Evolutionary conservation across 2,888 invertebrate species (phyloP).

Genomic region (Amblyjoppa proteus): DNA sequence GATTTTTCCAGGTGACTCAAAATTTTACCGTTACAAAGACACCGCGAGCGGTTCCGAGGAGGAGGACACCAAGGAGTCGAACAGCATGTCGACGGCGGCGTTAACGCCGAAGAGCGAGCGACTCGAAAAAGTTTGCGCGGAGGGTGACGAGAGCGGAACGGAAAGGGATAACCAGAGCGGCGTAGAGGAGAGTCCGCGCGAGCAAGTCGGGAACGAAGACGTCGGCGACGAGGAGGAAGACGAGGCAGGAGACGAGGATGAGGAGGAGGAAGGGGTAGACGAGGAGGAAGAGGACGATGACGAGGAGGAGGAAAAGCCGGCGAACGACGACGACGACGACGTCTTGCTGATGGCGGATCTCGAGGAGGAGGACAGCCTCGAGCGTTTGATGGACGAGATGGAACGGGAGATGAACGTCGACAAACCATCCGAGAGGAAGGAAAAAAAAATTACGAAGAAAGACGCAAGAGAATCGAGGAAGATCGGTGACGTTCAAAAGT

Average conservation of each 20-base stretch:
- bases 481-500: conserved; percentile 69
- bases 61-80: conserved; percentile 74
- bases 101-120: conserved; percentile 53
- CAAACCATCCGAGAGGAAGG: conserved; percentile 72
- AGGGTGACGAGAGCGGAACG: conserved; percentile 58
- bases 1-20: conserved; percentile 79
- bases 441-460: conserved; percentile 68
- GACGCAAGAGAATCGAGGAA: conserved; percentile 69
- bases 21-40: conserved; percentile 86
- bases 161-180: conserved; percentile 76
- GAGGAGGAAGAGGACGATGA: conserved; percentile 75
- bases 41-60: conserved; percentile 85
- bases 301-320: conserved; percentile 74
- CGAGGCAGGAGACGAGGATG: conserved; percentile 74
- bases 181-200: conserved; percentile 69
- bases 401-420: conserved; percentile 85
- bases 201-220: conserved; percentile 36
- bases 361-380: conserved; percentile 85
- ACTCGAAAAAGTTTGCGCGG: conserved; percentile 43
- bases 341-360: conserved; percentile 83
- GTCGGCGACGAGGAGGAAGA: conserved; percentile 78
- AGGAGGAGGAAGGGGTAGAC: conserved; percentile 71
- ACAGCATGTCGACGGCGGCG: conserved; percentile 21
- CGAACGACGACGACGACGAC: conserved; percentile 81
- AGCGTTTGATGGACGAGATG: conserved; percentile 86